These are phyloP conservation scores for mouse (Mus musculus) DNA, from an alignment of 2,113 vertebrate genomes.

Conservation along the genomic window GRCm39 chr1:49715501-49716000, in stretches of 20 bases:
- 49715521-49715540: background rate
- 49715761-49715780: background rate
- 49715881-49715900: background rate
- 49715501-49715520: background rate
- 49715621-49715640: background rate
- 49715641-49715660: background rate
- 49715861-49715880: background rate
- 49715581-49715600: constrained; percentile 40
- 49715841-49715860: background rate
- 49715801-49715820: background rate
- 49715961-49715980: background rate
- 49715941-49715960: background rate
- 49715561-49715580: background rate
- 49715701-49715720: background rate
- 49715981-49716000: constrained; percentile 17
- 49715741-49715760: background rate
- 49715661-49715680: background rate
- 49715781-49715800: background rate
- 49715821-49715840: background rate
- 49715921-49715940: background rate
- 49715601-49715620: background rate
- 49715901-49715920: background rate
- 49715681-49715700: background rate
- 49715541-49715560: background rate
- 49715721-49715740: background rate